phyloP scores from a whole-genome alignment of 2,797 vertebrate species.

The Myoxocephalus aenaeus region DNA sequence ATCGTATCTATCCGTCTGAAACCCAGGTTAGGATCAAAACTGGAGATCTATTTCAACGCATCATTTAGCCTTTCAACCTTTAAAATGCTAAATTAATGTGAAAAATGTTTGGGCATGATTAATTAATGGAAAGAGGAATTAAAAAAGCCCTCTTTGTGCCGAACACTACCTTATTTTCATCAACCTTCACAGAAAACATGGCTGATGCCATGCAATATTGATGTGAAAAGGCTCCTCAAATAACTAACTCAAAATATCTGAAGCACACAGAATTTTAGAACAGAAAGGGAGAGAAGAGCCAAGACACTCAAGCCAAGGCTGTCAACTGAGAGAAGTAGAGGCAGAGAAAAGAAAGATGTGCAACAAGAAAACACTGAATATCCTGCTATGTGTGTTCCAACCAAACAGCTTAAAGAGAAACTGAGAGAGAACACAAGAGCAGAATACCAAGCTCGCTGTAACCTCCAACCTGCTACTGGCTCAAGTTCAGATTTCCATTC shows the following conservation, averaged over 20 bases:
- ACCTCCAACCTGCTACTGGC: constrained; percentile 56
- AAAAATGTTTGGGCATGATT: constrained; percentile 39
- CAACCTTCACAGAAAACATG: constrained; percentile 43
- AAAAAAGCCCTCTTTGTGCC: constrained; percentile 16
- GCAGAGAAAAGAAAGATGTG: constrained; percentile 49
- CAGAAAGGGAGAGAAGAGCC: constrained; percentile 57
- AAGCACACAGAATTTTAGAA: constrained; percentile 69
- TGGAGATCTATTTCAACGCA: neutral
- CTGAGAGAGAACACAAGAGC: constrained; percentile 20
- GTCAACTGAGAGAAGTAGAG: constrained; percentile 60
- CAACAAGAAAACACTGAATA: constrained; percentile 56
- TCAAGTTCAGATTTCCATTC: constrained; percentile 46
- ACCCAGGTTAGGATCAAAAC: neutral
- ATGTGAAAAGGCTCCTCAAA: constrained; percentile 62
- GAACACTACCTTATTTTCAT: constrained; percentile 32
- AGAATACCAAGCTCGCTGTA: constrained; percentile 32
- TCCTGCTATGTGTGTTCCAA: constrained; percentile 49
- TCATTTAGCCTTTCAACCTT: constrained; percentile 40
- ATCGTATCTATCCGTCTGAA: neutral
- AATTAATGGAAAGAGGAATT: constrained; percentile 44
- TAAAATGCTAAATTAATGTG: constrained; percentile 24
- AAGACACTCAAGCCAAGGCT: constrained; percentile 66
- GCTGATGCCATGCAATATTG: constrained; percentile 57
- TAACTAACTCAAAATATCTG: constrained; percentile 62
- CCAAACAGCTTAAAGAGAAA: constrained; percentile 52